Base-by-base conservation (phyloP, 2,888 invertebrate species). In the Brachynemurus nebulosus region DNA sequence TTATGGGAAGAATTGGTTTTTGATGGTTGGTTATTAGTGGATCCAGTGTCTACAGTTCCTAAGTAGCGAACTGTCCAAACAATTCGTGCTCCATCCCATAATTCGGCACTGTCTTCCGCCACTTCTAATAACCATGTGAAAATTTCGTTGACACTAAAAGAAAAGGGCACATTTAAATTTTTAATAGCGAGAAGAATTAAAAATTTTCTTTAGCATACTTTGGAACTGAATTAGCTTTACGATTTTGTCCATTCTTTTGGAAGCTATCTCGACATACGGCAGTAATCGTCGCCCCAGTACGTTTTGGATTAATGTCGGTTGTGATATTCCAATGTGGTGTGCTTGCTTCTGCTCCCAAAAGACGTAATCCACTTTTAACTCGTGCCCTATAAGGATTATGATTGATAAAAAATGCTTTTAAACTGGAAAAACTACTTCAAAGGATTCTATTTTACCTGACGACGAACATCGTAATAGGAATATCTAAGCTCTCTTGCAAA, bases 81-180 rank as follows among this genome's bases (percentile, higher is more conserved):
- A 43, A 92, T 78, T 51, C 86, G 78, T 0, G 88, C 90, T 11
- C 83, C 84, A 49, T 85, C 88, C 58, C 81, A 79, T 46, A 80
- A 76, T 46, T 83, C 85, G 11, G 82, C 77, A 50, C 68, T 76
- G 60, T 78, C 89, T 58, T 80, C 90, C 59, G 74, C 74, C 5
- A 93, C 89, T 67, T 93, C 91, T 51, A 93, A 74, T 51, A 92
- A 68, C 90, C 91, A 93, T 17, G 88, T 84, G 59, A 93, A 82
- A 43, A 93, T 79, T 65, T 93, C 92, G 59, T 86, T 82, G 53
- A 80, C 68, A 56, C 64, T 68, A 55, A 35, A 58, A 57, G 48
- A 50, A 47, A 47, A 47, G 18, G 17, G 8, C 7, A 37, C 3
- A 37, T 9, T 23, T 27, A 40, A n/a, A n/a, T n/a, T n/a, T n/a